Evolutionary conservation across 2,888 invertebrate genomes (phyloP).

Genomic region (Xylocampa areola): DNA sequence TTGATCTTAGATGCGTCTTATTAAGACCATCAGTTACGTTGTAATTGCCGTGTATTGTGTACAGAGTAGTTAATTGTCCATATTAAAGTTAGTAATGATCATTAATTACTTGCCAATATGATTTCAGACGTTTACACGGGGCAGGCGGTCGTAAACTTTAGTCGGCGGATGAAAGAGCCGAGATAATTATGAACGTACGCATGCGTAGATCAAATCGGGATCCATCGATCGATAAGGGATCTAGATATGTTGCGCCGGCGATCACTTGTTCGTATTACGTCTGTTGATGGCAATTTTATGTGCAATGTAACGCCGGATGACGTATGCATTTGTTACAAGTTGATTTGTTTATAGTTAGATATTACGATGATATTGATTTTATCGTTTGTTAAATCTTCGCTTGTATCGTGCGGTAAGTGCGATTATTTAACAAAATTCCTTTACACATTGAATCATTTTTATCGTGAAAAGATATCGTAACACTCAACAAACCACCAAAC

Average conservation of each 20-base stretch:
- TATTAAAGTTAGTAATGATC: slow-evolving; percentile 77
- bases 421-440: too few species aligned
- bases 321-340: slow-evolving; percentile 52
- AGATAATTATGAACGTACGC: slow-evolving; percentile 87
- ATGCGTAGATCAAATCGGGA: slow-evolving; percentile 88
- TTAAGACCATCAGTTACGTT: slow-evolving; percentile 63
- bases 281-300: slow-evolving; percentile 72
- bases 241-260: slow-evolving; percentile 80
- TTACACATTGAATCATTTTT: too few species aligned
- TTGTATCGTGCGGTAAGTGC: slow-evolving; percentile 32
- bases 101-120: slow-evolving; percentile 86
- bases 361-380: slow-evolving; percentile 27
- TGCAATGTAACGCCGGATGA: slow-evolving; percentile 63
- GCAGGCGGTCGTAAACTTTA: slow-evolving; percentile 81
- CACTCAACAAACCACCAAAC: neutral
- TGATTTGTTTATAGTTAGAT: slow-evolving; percentile 52
- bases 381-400: slow-evolving; percentile 42
- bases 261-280: slow-evolving; percentile 74
- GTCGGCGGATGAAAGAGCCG: slow-evolving; percentile 87
- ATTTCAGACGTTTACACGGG: slow-evolving; percentile 85
- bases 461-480: too few species aligned
- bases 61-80: slow-evolving; percentile 78
- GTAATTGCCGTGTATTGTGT: slow-evolving; percentile 68
- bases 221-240: slow-evolving; percentile 86
- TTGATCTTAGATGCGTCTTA: slow-evolving; percentile 60